These are phyloP conservation scores for Tipula confusa DNA, from an alignment of 2,888 invertebrate genomes.

Conservation along the genomic window DNA sequence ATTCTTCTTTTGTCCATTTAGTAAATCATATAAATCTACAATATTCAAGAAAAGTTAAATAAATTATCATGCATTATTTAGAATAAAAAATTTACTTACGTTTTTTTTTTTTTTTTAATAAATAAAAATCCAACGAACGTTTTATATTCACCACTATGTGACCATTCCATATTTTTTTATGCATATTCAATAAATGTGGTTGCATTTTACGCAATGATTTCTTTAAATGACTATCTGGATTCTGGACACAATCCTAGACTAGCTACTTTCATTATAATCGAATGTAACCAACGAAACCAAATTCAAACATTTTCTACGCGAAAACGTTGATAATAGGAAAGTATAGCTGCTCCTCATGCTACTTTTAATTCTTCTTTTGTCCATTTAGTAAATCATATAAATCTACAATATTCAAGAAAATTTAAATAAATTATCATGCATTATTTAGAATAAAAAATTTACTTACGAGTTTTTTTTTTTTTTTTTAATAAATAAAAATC, in stretches of 20 bases:
- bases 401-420: too few relatives aligned
- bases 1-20: constrained; percentile 57
- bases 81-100: constrained; percentile 56
- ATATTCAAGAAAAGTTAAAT: too few relatives aligned
- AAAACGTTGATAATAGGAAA: constrained; percentile 97
- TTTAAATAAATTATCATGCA: constrained; percentile 15
- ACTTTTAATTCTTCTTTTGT: constrained; percentile 65
- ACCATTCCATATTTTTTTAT: constrained; percentile 91
- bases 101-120: constrained; percentile 86
- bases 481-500: constrained; percentile 95
- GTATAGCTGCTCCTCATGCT: constrained; percentile 94
- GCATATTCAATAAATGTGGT: constrained; percentile 81
- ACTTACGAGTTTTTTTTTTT: constrained; percentile 78
- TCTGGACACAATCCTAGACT: constrained; percentile 86
- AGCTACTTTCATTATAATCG: constrained; percentile 96
- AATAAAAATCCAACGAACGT: constrained; percentile 95
- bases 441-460: constrained; percentile 32
- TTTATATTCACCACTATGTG: constrained; percentile 98
- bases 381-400: constrained; percentile 70
- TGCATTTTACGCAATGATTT: constrained; percentile 79
- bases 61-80: constrained; percentile 30
- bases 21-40: constrained; percentile 86
- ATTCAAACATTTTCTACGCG: constrained; percentile 97
- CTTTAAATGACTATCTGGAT: constrained; percentile 81
- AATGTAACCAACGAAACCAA: constrained; percentile 84